Evolutionary conservation across 2,888 invertebrate genomes (phyloP).

Genomic region (Temnothorax unifasciatus): DNA sequence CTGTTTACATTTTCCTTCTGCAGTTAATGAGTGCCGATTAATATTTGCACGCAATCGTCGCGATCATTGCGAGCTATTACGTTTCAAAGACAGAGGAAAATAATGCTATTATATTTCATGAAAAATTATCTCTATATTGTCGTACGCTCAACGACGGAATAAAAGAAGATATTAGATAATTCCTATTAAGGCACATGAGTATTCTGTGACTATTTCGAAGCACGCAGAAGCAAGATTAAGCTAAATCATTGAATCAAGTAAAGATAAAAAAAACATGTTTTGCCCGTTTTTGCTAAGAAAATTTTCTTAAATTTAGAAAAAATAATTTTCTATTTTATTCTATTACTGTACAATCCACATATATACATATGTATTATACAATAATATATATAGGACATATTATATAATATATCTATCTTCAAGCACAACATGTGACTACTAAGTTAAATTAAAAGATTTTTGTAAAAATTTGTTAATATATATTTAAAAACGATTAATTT

Average conservation of each 20-base stretch:
- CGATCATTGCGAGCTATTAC: constrained; percentile 10
- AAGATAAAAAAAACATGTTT: background rate
- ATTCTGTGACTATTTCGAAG: background rate
- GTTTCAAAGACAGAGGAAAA: background rate
- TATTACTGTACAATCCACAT: background rate
- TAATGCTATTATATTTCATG: background rate
- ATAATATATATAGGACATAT: background rate
- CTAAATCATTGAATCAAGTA: background rate
- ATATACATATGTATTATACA: background rate
- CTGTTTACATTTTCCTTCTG: constrained; percentile 48
- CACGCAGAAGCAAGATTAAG: background rate
- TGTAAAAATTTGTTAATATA: background rate
- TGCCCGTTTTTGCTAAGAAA: background rate
- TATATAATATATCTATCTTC: background rate
- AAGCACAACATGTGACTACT: background rate
- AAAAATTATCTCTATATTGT: background rate
- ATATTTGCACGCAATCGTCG: constrained; percentile 42
- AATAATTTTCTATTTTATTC: background rate
- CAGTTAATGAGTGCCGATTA: constrained; percentile 49
- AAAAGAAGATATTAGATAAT: constrained; percentile 22
- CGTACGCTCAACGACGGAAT: background rate
- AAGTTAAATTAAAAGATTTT: constrained; percentile 3
- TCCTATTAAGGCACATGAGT: background rate
- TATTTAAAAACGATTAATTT: background rate
- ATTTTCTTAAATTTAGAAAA: background rate